phyloP scores from a whole-genome alignment of 2,888 invertebrate species.

The Chirona hameri region DNA sequence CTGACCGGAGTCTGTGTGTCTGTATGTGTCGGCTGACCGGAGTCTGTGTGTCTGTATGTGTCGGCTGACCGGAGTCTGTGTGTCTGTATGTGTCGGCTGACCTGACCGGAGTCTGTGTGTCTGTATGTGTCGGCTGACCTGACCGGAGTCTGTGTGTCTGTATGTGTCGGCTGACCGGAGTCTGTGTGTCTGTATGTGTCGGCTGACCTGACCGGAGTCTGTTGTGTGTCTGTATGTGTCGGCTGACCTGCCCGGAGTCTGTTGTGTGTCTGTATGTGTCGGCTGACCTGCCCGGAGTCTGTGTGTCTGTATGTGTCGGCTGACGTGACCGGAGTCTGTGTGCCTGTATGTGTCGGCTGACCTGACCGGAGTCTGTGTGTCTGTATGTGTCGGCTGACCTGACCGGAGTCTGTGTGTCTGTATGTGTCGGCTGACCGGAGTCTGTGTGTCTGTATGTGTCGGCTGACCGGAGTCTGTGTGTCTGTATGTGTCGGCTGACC shows the following conservation, averaged over 20 bases:
- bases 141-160: too few relatives aligned
- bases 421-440: too few relatives aligned
- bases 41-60: conserved; percentile 31
- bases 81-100: not conserved
- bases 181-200: conserved; percentile 31
- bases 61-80: too few relatives aligned
- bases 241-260: not conserved
- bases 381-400: not conserved
- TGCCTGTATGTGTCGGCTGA: conserved; percentile 32
- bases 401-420: conserved; percentile 29
- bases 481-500: not conserved
- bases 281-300: too few relatives aligned
- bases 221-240: not conserved
- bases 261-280: conserved; percentile 31
- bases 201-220: too few relatives aligned
- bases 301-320: not conserved
- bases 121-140: conserved; percentile 30
- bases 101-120: not conserved
- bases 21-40: too few relatives aligned
- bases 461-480: too few relatives aligned
- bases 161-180: not conserved
- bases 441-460: too few relatives aligned
- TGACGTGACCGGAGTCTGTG: not conserved
- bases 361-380: too few relatives aligned
- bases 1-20: too few relatives aligned